phyloP scores from a whole-genome alignment of 2,113 vertebrate species.

The Plectropomus leopardus region DNA sequence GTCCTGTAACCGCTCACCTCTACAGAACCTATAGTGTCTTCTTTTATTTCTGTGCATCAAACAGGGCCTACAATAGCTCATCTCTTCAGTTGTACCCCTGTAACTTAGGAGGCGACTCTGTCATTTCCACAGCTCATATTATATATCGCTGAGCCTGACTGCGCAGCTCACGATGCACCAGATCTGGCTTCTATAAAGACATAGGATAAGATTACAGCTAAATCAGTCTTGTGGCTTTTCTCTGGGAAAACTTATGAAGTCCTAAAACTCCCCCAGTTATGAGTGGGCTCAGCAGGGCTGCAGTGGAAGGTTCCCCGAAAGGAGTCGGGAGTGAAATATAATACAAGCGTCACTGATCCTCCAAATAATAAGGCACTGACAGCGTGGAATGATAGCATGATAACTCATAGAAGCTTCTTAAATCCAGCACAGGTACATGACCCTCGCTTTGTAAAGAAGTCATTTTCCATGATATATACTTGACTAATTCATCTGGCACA shows the following conservation, averaged over 20 bases:
- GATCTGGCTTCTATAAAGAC: constrained; percentile 88
- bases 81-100: constrained; percentile 34
- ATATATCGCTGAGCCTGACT: constrained; percentile 62
- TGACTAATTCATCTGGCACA: constrained; percentile 93
- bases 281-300: constrained; percentile 83
- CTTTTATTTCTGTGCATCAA: neutral
- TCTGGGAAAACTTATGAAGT: constrained; percentile 87
- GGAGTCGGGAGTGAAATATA: constrained; percentile 88
- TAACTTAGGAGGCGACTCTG: constrained; percentile 60
- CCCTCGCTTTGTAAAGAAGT: constrained; percentile 91
- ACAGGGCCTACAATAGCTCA: constrained; percentile 39
- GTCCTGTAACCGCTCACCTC: neutral
- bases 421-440: constrained; percentile 91
- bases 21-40: neutral
- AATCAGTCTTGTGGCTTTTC: constrained; percentile 86
- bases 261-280: constrained; percentile 82
- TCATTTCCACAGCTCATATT: constrained; percentile 68
- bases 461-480: constrained; percentile 88
- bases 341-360: constrained; percentile 92
- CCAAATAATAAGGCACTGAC: constrained; percentile 94
- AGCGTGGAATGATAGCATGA: constrained; percentile 94
- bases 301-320: constrained; percentile 66
- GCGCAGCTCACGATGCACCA: constrained; percentile 61
- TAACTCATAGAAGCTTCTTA: constrained; percentile 92
- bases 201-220: constrained; percentile 86